These are phyloP conservation scores for Pseudomyrmex cubaensis DNA, from an alignment of 1,140 invertebrate species.

Conservation along the genomic window DNA sequence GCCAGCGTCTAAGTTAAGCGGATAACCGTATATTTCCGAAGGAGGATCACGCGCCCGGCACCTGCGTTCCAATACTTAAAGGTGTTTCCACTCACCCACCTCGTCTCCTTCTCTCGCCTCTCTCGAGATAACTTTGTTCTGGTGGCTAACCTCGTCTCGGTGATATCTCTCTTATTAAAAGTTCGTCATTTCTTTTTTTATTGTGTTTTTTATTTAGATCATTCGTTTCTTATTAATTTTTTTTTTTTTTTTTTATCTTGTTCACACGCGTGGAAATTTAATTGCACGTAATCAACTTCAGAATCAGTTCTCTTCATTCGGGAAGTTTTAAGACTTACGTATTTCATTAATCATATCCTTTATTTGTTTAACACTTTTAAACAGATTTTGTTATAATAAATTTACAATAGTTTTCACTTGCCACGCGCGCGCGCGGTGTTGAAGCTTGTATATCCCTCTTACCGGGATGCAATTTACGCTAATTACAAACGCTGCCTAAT, in stretches of 20 bases:
- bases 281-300: neutral
- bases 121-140: constrained; percentile 30
- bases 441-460: constrained; percentile 71
- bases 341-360: constrained; percentile 67
- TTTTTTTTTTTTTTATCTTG: neutral
- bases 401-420: constrained; percentile 73
- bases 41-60: constrained; percentile 75
- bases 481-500: constrained; percentile 84
- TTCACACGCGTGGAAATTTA: neutral
- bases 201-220: neutral
- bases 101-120: neutral
- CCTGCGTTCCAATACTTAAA: constrained; percentile 72
- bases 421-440: constrained; percentile 65
- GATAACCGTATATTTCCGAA: constrained; percentile 83
- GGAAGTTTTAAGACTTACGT: constrained; percentile 22
- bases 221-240: neutral
- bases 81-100: neutral
- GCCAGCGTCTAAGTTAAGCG: constrained; percentile 81
- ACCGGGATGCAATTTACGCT: constrained; percentile 84
- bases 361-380: constrained; percentile 43
- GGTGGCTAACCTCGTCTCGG: constrained; percentile 26
- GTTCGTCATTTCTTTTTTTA: neutral
- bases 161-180: constrained; percentile 41
- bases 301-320: neutral
- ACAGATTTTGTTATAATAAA: constrained; percentile 72